A percentile compares a stretch with the other conserved stretches of the same genome.
Evolutionary conservation across 2,113 vertebrate species (phyloP).

Genomic region (Pipa parva): DNA sequence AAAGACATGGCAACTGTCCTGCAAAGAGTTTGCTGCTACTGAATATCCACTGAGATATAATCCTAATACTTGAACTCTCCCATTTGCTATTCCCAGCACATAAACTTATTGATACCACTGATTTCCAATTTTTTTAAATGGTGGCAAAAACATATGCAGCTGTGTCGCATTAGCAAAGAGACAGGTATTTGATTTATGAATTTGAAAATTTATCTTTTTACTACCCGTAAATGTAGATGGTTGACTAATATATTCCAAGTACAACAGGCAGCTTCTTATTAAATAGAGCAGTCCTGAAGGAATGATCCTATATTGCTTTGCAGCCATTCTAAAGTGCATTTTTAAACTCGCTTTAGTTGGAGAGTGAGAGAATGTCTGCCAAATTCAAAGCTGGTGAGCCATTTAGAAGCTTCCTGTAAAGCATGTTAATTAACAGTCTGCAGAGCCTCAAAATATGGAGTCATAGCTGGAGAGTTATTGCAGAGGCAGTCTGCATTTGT

Average conservation of each 20-base stretch:
- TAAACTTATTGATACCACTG: too few relatives aligned
- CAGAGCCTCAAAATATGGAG: slow-evolving; percentile 47
- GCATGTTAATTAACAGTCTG: slow-evolving; percentile 60
- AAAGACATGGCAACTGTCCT: too few relatives aligned
- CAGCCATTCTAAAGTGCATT: slow-evolving; percentile 45
- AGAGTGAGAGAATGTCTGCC: slow-evolving; percentile 45
- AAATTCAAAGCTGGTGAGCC: slow-evolving; percentile 51
- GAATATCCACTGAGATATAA: too few relatives aligned
- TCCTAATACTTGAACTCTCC: too few relatives aligned
- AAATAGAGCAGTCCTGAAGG: slow-evolving; percentile 51
- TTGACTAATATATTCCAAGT: slow-evolving; percentile 48
- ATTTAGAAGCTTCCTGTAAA: slow-evolving; percentile 60
- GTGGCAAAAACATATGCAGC: slow-evolving; percentile 15
- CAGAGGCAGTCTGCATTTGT: slow-evolving; percentile 48
- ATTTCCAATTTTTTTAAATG: not conserved
- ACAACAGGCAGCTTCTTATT: slow-evolving; percentile 47
- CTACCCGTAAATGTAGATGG: slow-evolving; percentile 32
- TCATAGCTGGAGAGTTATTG: slow-evolving; percentile 43
- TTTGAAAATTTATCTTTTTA: slow-evolving; percentile 37
- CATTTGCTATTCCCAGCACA: too few relatives aligned
- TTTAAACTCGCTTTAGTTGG: slow-evolving; percentile 47
- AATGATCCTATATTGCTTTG: slow-evolving; percentile 48
- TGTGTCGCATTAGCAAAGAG: slow-evolving; percentile 29
- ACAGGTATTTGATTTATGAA: slow-evolving; percentile 31
- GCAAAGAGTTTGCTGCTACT: too few relatives aligned